Percentiles rank a stretch among this genome's conserved stretches.
Conservation (phyloP, 2,113 vertebrate species). For the Mugil cephalus region DNA sequence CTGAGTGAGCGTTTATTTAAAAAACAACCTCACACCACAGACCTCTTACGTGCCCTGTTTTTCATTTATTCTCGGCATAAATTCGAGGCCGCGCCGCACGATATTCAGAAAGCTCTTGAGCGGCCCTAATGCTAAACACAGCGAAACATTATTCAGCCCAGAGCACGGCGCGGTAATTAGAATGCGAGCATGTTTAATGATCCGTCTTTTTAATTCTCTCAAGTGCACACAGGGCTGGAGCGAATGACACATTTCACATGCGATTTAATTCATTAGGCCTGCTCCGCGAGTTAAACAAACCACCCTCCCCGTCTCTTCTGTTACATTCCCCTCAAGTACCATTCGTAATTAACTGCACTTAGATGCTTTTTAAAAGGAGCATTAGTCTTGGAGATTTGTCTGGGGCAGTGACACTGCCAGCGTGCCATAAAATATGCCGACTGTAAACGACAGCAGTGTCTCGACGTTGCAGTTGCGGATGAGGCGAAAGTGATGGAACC, state of each 20-base stretch:
- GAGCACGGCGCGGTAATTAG: conserved; percentile 1
- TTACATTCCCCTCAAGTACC: conserved; percentile 1
- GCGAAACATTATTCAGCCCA: background rate
- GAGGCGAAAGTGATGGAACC: conserved; percentile 1
- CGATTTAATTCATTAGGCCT: conserved; percentile 1
- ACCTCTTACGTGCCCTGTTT: conserved; percentile 66
- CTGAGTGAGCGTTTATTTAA: conserved; percentile 68
- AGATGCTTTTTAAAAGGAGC: conserved; percentile 14
- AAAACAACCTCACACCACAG: conserved; percentile 77
- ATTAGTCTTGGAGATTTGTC: conserved; percentile 17
- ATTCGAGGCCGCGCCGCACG: conserved; percentile 43
- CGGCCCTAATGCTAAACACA: conserved; percentile 25
- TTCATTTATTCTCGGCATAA: conserved; percentile 65
- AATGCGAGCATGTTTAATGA: conserved; percentile 24
- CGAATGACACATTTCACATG: conserved; percentile 1
- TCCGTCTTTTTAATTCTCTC: conserved; percentile 35
- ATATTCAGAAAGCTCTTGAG: conserved; percentile 28
- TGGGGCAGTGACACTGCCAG: background rate
- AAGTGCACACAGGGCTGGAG: background rate
- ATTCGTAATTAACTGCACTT: conserved; percentile 3
- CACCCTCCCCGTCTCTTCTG: conserved; percentile 4
- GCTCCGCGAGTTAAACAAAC: conserved; percentile 30
- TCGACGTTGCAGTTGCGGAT: conserved; percentile 11
- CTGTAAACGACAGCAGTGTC: background rate
- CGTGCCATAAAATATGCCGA: background rate